phyloP scores from a whole-genome alignment of 2,888 invertebrate species.

The Drosophila prostipennis region DNA sequence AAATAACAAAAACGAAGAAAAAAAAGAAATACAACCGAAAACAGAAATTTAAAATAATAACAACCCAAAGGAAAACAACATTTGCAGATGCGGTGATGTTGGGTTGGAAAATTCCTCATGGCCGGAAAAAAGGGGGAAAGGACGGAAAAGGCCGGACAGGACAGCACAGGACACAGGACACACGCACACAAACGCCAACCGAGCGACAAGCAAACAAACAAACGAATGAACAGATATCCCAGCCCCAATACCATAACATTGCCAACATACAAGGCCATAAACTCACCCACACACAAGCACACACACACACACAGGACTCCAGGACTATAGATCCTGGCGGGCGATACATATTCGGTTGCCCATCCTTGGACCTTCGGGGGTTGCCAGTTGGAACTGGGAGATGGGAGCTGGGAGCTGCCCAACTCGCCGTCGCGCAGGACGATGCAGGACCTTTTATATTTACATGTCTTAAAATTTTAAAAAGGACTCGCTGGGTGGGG shows the following conservation, averaged over 20 bases:
- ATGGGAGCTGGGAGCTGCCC: conserved; percentile 10
- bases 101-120: conserved; percentile 16
- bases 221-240: conserved; percentile 45
- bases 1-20: not conserved
- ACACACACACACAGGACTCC: conserved; percentile 10
- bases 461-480: conserved; percentile 81
- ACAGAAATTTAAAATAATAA: conserved; percentile 75
- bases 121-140: not conserved
- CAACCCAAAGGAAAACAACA: conserved; percentile 81
- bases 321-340: conserved; percentile 66
- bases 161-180: conserved; percentile 63
- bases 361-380: conserved; percentile 55
- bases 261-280: conserved; percentile 52
- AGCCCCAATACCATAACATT: conserved; percentile 40
- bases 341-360: conserved; percentile 68
- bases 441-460: conserved; percentile 76
- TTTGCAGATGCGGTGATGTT: conserved; percentile 68
- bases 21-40: conserved; percentile 22
- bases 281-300: conserved; percentile 36
- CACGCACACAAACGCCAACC: conserved; percentile 16
- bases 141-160: conserved; percentile 37
- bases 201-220: conserved; percentile 28
- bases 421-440: conserved; percentile 49
- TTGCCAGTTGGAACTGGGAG: conserved; percentile 30
- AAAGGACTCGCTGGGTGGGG: conserved; percentile 61